Conservation (phyloP, 2,888 invertebrate genomes). For the Chesias legatella region DNA sequence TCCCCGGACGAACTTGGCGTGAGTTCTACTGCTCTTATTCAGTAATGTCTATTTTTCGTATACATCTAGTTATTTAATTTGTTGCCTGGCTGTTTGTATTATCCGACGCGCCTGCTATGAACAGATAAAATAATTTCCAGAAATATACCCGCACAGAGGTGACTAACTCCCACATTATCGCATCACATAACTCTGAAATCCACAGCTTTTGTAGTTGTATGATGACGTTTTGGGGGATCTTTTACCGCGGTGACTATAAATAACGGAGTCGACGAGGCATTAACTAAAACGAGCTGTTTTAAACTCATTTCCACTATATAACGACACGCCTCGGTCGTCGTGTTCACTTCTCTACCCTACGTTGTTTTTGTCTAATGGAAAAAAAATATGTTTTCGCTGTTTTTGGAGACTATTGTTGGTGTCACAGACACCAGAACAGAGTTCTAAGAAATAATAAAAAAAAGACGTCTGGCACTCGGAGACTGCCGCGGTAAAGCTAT, state of each 20-base stretch:
- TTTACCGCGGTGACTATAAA: conserved; percentile 49
- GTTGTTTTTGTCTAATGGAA: conserved; percentile 24
- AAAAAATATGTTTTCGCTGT: too few species aligned
- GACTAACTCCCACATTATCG: conserved; percentile 8
- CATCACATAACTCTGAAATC: conserved; percentile 2
- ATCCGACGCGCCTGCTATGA: too few species aligned
- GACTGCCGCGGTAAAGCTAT: too few species aligned
- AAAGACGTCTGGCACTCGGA: too few species aligned
- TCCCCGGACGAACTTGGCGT: too few species aligned
- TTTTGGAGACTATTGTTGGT: too few species aligned
- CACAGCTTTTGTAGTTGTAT: conserved; percentile 14
- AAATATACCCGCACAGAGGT: conserved; percentile 1
- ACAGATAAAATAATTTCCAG: conserved; percentile 5
- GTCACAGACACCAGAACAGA: too few species aligned
- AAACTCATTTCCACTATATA: conserved; percentile 39
- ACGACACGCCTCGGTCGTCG: conserved; percentile 45
- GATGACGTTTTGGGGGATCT: conserved; percentile 37
- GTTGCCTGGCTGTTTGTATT: too few species aligned
- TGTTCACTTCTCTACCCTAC: conserved; percentile 24
- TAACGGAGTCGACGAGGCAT: conserved; percentile 54
- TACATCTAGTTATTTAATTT: too few species aligned
- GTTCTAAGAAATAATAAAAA: too few species aligned
- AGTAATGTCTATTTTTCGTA: too few species aligned
- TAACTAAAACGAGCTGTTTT: conserved; percentile 49
- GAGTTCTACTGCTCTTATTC: too few species aligned